These are phyloP conservation scores for Eulemur macaco DNA, from an alignment of 2,113 vertebrate species.

Conservation along the genomic window DNA sequence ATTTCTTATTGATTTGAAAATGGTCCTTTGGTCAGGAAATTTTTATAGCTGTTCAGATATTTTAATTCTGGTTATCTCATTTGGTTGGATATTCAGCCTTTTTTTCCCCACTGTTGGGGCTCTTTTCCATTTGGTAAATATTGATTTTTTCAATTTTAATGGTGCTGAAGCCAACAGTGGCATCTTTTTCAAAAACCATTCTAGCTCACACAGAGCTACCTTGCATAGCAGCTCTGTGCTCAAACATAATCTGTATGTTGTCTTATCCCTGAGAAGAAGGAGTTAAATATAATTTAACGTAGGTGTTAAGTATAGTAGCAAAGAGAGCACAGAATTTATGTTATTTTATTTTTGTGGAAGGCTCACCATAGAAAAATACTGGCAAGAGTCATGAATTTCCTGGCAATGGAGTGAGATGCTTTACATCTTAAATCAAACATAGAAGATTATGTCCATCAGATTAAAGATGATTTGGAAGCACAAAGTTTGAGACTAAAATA, in stretches of 20 bases:
- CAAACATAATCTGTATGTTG: not conserved
- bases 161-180: constrained; percentile 27
- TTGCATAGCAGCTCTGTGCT: not conserved
- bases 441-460: not conserved
- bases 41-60: not conserved
- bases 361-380: constrained; percentile 56
- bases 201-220: not conserved
- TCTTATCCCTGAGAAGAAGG: not conserved
- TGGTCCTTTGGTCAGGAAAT: not conserved
- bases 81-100: not conserved
- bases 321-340: constrained; percentile 4
- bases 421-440: constrained; percentile 50
- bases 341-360: constrained; percentile 50
- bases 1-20: not conserved
- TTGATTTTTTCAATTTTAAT: constrained; percentile 56
- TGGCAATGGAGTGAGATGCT: not conserved
- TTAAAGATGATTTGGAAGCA: constrained; percentile 28
- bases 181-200: constrained; percentile 57
- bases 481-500: not conserved
- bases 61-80: constrained; percentile 19
- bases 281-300: constrained; percentile 7
- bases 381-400: constrained; percentile 54
- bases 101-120: not conserved
- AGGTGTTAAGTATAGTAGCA: constrained; percentile 25
- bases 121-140: constrained; percentile 60